Base-by-base conservation (phyloP, 2,797 vertebrate genomes). In the Enteromius mattozi region DNA sequence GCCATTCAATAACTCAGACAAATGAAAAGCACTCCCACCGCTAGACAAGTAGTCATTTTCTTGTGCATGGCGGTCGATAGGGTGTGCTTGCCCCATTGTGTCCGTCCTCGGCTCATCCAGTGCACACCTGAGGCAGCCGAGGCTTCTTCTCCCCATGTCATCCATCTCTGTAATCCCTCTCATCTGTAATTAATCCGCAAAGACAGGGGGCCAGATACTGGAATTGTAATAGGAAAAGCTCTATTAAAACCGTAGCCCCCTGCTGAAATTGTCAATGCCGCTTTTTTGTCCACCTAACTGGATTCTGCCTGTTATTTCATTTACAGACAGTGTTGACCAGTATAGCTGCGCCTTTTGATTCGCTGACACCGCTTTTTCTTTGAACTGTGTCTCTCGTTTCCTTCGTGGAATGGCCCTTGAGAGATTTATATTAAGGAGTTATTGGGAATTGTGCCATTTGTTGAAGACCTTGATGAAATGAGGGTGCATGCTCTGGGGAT, bases 81-180 rank as follows among this genome's bases (percentile, higher is more conserved):
- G 19, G 72, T 69, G 63, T 85, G 86, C 59, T 85, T 82, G 65
- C 86, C 78, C 88, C 88, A 86, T 84, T 84, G 86, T 88, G 84
- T 42, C 85, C 70, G 63, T 85, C 27, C 81, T 75, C 70, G 12
- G 13, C 51, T 78, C 66, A 70, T 65, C 68, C 82, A 65, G 40
- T 80, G 65, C 63, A 33, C 87, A 87, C 80, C 86, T 84, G 70
- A 80, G 54, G 85, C 85, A 72, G 85, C 82, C 56, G 77, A 30
- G 79, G 80, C 54, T 63, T 65, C 89, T 88, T 76, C 80, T 54
- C 59, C 78, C 7, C 72, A 86, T 80, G 42, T 79, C 77, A 37
- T 92, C 89, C 91, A 92, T 96, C 95, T 93, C 95, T 95, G 96
- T 98, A 98, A 99, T 97, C 96, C 96, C 94, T 91, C 95, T 96